phyloP scores from a whole-genome alignment of 2,888 invertebrate species.

The Cataglyphis albicans region DNA sequence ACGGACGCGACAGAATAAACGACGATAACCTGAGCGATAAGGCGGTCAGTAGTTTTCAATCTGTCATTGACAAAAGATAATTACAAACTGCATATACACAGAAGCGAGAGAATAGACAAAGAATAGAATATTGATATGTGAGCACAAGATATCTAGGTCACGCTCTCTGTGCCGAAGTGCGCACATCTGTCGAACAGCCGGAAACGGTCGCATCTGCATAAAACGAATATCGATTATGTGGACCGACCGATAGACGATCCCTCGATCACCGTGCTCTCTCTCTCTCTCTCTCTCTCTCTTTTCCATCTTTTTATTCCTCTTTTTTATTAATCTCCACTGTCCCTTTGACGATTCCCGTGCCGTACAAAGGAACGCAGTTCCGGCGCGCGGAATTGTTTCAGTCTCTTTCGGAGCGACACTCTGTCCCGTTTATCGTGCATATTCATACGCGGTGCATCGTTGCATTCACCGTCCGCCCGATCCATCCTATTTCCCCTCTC shows the following conservation, averaged over 20 bases:
- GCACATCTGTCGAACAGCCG: conserved; percentile 42
- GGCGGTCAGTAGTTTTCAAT: conserved; percentile 27
- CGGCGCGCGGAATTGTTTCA: conserved; percentile 54
- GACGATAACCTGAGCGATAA: conserved; percentile 42
- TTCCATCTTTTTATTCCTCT: conserved; percentile 18
- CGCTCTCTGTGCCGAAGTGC: conserved; percentile 24
- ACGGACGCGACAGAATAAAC: conserved; percentile 30
- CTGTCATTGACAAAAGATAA: conserved; percentile 23
- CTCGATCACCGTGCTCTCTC: conserved; percentile 28
- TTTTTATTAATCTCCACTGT: conserved; percentile 54
- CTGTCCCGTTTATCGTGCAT: conserved; percentile 58
- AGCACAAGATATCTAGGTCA: conserved; percentile 43
- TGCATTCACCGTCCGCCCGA: conserved; percentile 10
- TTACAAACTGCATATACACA: conserved; percentile 3
- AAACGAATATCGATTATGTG: conserved; percentile 52
- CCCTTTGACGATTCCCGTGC: conserved; percentile 51
- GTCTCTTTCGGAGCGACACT: conserved; percentile 51
- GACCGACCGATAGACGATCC: conserved; percentile 35
- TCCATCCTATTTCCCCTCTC: conserved; percentile 6
- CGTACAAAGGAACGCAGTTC: conserved; percentile 55
- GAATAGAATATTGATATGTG: conserved; percentile 18
- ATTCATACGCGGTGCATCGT: conserved; percentile 57
- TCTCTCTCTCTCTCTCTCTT: neutral
- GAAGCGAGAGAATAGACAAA: conserved; percentile 4
- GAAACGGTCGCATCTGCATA: conserved; percentile 52